Conservation (phyloP, 2,888 invertebrate species). For the Scrobipalpa costella region DNA sequence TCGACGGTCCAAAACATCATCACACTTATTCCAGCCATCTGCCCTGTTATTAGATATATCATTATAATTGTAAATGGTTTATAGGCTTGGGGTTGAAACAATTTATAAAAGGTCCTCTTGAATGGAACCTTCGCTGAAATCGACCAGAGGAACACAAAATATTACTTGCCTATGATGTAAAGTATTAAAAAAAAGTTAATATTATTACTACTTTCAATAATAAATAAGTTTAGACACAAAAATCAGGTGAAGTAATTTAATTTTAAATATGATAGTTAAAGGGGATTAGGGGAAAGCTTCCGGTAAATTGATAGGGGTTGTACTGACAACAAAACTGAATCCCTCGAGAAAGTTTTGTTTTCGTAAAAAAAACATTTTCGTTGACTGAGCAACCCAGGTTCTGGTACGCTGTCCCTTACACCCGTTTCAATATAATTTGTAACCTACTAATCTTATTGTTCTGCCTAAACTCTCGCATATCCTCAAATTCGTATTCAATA, state of each 20-base stretch:
- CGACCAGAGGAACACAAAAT: not conserved
- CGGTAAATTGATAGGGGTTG: too few species aligned
- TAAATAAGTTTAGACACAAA: too few species aligned
- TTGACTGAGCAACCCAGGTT: too few species aligned
- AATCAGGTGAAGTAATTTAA: too few species aligned
- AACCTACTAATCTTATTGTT: constrained; percentile 59
- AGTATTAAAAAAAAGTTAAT: not conserved
- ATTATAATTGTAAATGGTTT: constrained; percentile 51
- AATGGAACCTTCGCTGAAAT: not conserved
- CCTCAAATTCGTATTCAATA: constrained; percentile 48
- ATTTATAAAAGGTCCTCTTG: constrained; percentile 16
- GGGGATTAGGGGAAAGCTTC: too few species aligned
- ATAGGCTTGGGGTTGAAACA: constrained; percentile 45
- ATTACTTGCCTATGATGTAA: not conserved
- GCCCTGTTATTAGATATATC: constrained; percentile 45
- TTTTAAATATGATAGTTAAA: too few species aligned
- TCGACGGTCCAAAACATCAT: constrained; percentile 56
- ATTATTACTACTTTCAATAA: too few species aligned
- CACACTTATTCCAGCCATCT: constrained; percentile 49
- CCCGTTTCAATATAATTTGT: too few species aligned
- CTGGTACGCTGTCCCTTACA: too few species aligned
- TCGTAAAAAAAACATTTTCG: too few species aligned
- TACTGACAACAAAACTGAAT: too few species aligned
- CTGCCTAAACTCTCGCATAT: constrained; percentile 52
- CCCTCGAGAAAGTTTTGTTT: too few species aligned